Conservation (phyloP, 1,140 invertebrate genomes). For the Cephus cinctus region DNA sequence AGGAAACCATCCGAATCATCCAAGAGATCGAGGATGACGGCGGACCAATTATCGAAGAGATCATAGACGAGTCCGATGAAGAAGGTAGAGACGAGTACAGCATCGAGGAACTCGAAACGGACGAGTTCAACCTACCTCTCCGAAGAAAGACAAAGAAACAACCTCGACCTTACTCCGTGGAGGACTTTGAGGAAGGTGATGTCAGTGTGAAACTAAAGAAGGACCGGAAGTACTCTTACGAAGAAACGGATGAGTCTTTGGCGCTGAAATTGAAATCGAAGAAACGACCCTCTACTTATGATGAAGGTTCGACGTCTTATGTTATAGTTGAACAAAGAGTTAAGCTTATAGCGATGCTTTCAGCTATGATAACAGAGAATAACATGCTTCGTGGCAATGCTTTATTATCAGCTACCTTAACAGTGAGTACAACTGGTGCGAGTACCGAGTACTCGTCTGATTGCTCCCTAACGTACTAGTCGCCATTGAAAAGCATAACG, state of each 20-base stretch:
- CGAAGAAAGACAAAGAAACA: constrained; percentile 51
- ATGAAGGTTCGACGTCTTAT: constrained; percentile 71
- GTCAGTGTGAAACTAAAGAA: constrained; percentile 60
- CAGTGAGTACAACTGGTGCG: constrained; percentile 25
- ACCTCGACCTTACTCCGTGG: constrained; percentile 40
- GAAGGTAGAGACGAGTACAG: constrained; percentile 62
- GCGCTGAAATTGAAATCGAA: constrained; percentile 57
- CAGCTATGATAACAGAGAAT: constrained; percentile 15
- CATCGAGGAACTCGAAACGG: constrained; percentile 58
- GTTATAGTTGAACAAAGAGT: no score
- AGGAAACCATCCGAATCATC: constrained; percentile 71
- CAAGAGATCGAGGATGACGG: constrained; percentile 68
- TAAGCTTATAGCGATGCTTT: constrained; percentile 16
- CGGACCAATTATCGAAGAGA: constrained; percentile 68
- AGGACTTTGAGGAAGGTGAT: constrained; percentile 49
- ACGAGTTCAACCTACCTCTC: constrained; percentile 53
- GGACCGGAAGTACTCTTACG: constrained; percentile 50
- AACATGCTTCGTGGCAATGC: constrained; percentile 6
- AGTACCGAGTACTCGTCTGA: constrained; percentile 7
- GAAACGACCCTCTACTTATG: constrained; percentile 54
- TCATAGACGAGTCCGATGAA: constrained; percentile 64
- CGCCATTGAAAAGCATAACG: constrained; percentile 49
- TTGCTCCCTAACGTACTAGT: constrained; percentile 4
- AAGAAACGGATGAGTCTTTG: constrained; percentile 60
- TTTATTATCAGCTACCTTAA: constrained; percentile 1